Evolutionary conservation across 2,113 vertebrate genomes (phyloP).

Genomic region (Tetrax tetrax): DNA sequence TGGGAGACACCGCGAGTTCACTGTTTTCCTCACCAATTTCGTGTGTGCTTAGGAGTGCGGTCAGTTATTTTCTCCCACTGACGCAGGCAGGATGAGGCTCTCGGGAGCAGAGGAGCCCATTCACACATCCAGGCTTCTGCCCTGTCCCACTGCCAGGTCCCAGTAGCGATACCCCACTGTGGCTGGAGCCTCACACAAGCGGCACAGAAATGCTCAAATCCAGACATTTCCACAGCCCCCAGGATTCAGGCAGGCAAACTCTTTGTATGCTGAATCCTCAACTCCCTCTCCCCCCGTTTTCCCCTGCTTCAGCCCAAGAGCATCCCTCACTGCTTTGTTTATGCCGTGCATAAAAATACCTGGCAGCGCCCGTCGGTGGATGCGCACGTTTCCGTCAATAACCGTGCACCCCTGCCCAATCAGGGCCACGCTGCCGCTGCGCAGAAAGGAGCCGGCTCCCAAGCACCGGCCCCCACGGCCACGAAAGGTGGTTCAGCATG

Average conservation of each 20-base stretch:
- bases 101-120: not conserved
- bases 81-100: accelerated
- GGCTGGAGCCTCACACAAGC: not conserved
- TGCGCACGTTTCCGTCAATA: not conserved
- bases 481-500: not conserved
- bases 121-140: not conserved
- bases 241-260: not conserved
- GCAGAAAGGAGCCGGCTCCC: not conserved
- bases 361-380: not conserved
- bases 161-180: accelerated
- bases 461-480: not conserved
- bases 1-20: not conserved
- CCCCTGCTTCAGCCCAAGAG: not conserved
- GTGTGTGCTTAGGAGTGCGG: accelerated
- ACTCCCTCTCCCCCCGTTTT: not conserved
- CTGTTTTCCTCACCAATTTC: not conserved
- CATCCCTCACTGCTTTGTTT: not conserved
- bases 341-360: not conserved
- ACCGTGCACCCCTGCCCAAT: not conserved
- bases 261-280: not conserved
- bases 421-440: not conserved
- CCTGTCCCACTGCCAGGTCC: not conserved
- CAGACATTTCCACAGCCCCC: not conserved
- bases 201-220: not conserved
- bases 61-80: not conserved